Evolutionary conservation across 2,888 invertebrate genomes (phyloP), one percentile per base, ranked within the genome.

Genomic region (Chirona hameri): DNA sequence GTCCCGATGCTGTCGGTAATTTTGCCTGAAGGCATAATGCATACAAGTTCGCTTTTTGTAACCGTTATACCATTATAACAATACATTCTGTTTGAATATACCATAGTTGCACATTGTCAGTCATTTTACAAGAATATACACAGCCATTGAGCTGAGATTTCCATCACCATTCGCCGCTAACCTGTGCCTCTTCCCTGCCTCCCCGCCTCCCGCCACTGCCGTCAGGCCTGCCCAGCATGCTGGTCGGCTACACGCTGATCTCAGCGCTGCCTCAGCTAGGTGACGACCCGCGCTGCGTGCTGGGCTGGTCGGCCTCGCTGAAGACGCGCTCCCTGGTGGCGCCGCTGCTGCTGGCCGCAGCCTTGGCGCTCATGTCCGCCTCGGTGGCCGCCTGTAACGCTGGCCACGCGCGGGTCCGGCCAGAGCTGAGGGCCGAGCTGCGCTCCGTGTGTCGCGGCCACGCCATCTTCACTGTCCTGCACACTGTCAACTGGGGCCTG

Each of bases 391-490:
- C 21, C 60, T 60, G 60, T 21, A 60, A 60, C n/a, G 24, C 60
- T 83, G 83, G 84, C 82, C 80, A 82, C 18, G 85, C 84, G 1
- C 83, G 83, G 2, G 83, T 83, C 81, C 81, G 84, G 60, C 29
- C 82, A 2, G 83, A 85, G 52, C 82, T 85, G 81, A 84, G 84
- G 18, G 83, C 82, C 14, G 85, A 85, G 76, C 85, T 84, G 60
- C 24, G 15, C 5, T 60, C 60, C 21, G 24, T 60, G 60, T n/a
- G 60, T n/a, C 5, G 21, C 60, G 60, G 60, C n/a, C 60, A 60
- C 60, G 60, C 7, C 24, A 7, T 15, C 24, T 60, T 60, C 60
- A n/a, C n/a, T 24, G 21, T 60, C 24, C 60, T n/a, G 60, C 60
- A 60, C 24, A n/a, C 60, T 3, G 60, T 60, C 1, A 79, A 84